Evolutionary conservation across 2,797 vertebrate species (phyloP).

Genomic region (Fringilla coelebs): DNA sequence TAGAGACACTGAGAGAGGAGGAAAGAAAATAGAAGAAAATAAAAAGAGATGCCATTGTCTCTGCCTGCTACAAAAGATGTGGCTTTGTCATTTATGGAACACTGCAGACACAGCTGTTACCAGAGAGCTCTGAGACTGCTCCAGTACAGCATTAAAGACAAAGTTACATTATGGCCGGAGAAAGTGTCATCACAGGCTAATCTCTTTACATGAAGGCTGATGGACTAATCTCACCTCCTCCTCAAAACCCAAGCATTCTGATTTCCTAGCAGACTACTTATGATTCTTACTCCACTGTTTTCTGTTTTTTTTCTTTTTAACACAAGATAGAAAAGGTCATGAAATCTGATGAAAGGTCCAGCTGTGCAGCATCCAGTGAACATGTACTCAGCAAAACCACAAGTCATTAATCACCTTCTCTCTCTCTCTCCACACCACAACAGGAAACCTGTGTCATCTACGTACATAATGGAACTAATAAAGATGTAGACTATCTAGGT

Average conservation of each 20-base stretch:
- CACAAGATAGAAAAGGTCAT: not conserved
- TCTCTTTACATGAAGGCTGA: not conserved
- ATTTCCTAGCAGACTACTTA: not conserved
- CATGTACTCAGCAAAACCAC: not conserved
- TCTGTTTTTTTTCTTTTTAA: not conserved
- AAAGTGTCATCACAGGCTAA: not conserved
- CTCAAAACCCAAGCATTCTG: not conserved
- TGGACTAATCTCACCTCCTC: not conserved
- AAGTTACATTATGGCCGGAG: not conserved
- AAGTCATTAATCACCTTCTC: not conserved
- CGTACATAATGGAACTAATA: not conserved
- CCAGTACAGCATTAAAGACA: not conserved
- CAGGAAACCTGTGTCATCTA: not conserved
- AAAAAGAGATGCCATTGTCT: not conserved
- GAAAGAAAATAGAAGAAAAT: not conserved
- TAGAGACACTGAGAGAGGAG: not conserved
- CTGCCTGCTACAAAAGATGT: not conserved
- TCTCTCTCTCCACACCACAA: not conserved
- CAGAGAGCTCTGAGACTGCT: not conserved
- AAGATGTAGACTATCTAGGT: not conserved
- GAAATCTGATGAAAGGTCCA: slow-evolving; percentile 24
- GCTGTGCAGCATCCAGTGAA: slow-evolving; percentile 18
- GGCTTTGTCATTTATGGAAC: not conserved
- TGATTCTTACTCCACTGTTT: not conserved
- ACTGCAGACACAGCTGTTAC: not conserved